These are phyloP conservation scores for Globicephala melas DNA, from an alignment of 2,113 vertebrate genomes.

Conservation along the genomic window DNA sequence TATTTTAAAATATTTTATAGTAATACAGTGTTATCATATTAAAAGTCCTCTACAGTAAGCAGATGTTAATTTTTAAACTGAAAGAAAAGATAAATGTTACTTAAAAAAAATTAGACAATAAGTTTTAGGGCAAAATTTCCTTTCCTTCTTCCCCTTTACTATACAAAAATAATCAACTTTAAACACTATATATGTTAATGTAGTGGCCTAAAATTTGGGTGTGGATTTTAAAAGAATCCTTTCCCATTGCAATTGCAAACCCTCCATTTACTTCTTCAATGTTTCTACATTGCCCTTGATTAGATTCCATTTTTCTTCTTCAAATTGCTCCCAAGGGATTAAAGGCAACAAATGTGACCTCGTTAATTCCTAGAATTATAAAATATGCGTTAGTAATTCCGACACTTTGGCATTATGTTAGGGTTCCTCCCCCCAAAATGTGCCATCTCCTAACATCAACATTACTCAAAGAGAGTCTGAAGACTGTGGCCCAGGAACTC, in stretches of 20 bases:
- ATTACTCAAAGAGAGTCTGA: neutral
- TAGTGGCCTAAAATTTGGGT: neutral
- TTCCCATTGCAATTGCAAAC: neutral
- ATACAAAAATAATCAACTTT: neutral
- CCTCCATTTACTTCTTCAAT: neutral
- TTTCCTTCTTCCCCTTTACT: neutral
- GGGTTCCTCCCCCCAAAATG: neutral
- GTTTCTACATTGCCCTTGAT: neutral
- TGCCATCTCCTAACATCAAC: neutral
- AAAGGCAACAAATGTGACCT: neutral
- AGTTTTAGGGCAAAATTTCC: neutral
- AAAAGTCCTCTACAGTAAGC: neutral
- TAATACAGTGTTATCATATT: neutral
- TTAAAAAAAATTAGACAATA: neutral
- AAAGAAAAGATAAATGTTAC: neutral
- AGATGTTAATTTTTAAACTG: neutral
- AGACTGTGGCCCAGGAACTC: neutral
- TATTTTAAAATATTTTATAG: neutral
- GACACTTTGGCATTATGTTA: neutral
- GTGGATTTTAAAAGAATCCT: neutral
- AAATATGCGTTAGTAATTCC: neutral
- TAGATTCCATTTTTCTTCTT: neutral
- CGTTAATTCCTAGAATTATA: neutral
- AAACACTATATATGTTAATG: neutral
- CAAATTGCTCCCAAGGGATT: constrained; percentile 6